Conservation (phyloP, 2,113 vertebrate genomes). For the Herpailurus yagouaroundi region DNA sequence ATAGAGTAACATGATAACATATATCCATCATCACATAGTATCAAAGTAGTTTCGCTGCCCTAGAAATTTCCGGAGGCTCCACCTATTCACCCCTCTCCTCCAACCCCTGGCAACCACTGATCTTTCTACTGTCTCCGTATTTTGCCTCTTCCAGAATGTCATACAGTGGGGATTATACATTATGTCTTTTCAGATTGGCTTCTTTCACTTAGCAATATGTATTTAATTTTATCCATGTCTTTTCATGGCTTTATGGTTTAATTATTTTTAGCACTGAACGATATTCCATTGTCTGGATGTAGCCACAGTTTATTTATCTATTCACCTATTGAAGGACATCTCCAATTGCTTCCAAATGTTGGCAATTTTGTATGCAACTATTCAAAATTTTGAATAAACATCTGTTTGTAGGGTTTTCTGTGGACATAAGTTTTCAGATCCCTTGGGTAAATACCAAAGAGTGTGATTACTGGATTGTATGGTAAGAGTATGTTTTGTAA, state of each 20-base stretch:
- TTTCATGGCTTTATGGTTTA: not conserved
- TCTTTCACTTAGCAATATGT: not conserved
- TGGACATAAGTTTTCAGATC: not conserved
- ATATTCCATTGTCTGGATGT: not conserved
- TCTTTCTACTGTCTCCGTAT: not conserved
- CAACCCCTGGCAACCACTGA: not conserved
- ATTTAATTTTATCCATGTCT: not conserved
- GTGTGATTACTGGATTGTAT: not conserved
- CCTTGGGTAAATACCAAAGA: not conserved
- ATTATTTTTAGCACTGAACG: not conserved
- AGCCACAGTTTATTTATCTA: not conserved
- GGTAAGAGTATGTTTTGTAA: not conserved
- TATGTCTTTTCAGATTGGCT: not conserved
- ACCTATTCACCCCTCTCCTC: not conserved
- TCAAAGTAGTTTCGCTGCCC: not conserved
- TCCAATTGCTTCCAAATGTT: not conserved
- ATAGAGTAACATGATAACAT: not conserved
- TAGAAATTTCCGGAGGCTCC: not conserved
- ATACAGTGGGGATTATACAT: not conserved
- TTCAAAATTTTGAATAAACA: not conserved
- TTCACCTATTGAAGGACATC: not conserved
- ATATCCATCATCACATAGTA: not conserved
- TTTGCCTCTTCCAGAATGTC: not conserved
- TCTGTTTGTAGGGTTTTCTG: not conserved
- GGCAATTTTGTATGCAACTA: not conserved